Base-by-base conservation (phyloP, 2,113 vertebrate species). In the Tinamus guttatus region DNA sequence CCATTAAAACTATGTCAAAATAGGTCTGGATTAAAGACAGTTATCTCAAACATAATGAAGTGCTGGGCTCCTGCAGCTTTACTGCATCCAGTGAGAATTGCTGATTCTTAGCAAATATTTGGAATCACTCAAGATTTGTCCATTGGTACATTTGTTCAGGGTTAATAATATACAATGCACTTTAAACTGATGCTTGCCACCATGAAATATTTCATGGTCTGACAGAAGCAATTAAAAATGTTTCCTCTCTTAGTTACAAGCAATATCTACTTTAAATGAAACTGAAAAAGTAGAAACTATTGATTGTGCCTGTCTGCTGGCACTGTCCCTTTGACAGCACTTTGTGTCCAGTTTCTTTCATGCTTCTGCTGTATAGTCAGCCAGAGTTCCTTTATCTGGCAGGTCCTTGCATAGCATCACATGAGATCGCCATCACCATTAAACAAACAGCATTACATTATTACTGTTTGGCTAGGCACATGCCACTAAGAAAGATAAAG, bases 1-100 rank as follows among this genome's bases (percentile, higher is more conserved):
- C 36, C 70, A 89, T 82, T 93, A 95, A 93, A 90, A 82, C 25
- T 27, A n/a, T 93, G 81, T 89, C 83, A 95, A 94, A 93, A 79
- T 41, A 71, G 93, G 43, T 58, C 59, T 93, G 82, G 85, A 84
- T 85, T 95, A 90, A 76, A 94, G 51, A 41, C 49, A 81, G 79
- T 49, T 94, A 62, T 81, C 70, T 91, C 13, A n/a, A 83, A 22
- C 64, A 63, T 9, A 68, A 63, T 7, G 36, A 90, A 90, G 56
- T 63, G 79, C 65, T 80, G 86, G 89, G 76, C 40, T 86, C 82
- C 79, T 62, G 67, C 71, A 70, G 56, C 3, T 11, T 41, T 30
- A 1, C 76, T 60, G 11, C n/a, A 52, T 56, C 47, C 77, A n/a
- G 47, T 19, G 47, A 36, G 60, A 68, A 21, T 0, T 78, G 36